These are phyloP conservation scores for Cephus rjabovi DNA, from an alignment of 2,888 invertebrate genomes.

Conservation along the genomic window DNA sequence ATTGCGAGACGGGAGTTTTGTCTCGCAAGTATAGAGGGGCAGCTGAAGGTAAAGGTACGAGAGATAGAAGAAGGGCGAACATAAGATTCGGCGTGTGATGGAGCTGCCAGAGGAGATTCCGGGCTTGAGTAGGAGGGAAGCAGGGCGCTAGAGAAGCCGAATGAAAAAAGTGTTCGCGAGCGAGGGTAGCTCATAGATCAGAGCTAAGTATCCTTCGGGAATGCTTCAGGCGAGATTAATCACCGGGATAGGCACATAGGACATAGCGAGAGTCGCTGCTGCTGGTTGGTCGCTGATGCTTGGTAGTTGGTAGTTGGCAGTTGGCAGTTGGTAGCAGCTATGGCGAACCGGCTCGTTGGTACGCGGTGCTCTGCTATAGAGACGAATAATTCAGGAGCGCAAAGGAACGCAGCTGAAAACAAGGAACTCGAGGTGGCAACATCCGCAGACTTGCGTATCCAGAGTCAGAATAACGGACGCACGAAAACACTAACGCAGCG, in stretches of 20 bases:
- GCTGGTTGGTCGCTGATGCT: too few relatives aligned
- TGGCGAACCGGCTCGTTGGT: too few relatives aligned
- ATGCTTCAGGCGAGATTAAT: slow-evolving; percentile 54
- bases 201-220: slow-evolving; percentile 56
- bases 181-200: slow-evolving; percentile 48
- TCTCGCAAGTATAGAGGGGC: background rate
- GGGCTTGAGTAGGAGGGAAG: too few relatives aligned
- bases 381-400: slow-evolving; percentile 38
- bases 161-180: slow-evolving; percentile 4
- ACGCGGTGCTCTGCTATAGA: slow-evolving; percentile 14
- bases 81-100: background rate
- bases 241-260: slow-evolving; percentile 40
- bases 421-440: slow-evolving; percentile 25
- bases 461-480: background rate
- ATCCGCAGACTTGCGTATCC: slow-evolving; percentile 14
- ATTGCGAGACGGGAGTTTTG: background rate
- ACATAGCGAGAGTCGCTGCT: background rate
- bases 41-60: background rate
- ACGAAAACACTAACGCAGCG: background rate
- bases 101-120: too few relatives aligned
- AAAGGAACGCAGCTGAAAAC: slow-evolving; percentile 38
- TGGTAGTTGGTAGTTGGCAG: too few relatives aligned
- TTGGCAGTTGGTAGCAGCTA: too few relatives aligned
- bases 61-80: background rate
- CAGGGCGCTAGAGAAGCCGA: slow-evolving; percentile 1